Percentiles rank a stretch among this genome's conserved stretches.
phyloP scores from a whole-genome alignment of 2,113 vertebrate species.

The Bothrops jararaca region DNA sequence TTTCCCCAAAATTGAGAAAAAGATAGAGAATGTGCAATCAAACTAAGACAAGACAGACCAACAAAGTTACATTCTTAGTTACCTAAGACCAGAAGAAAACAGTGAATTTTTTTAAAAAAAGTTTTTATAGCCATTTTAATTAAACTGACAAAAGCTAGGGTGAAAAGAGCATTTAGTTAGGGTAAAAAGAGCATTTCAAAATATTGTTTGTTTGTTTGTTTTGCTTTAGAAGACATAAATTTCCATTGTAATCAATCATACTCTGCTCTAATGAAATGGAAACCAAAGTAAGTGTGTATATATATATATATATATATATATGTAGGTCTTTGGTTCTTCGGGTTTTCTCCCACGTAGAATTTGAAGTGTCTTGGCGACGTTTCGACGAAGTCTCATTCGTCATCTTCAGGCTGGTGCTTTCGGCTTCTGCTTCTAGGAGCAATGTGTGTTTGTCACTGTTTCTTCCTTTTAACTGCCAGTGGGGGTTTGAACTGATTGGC shows the following conservation, averaged over 20 bases:
- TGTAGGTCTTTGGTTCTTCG: too few relatives aligned
- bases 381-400: too few relatives aligned
- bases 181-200: background rate
- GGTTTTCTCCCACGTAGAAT: too few relatives aligned
- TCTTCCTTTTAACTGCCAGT: too few relatives aligned
- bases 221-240: background rate
- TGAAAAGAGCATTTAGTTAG: background rate
- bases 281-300: background rate
- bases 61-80: background rate
- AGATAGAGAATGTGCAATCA: background rate
- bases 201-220: background rate
- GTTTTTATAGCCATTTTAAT: background rate
- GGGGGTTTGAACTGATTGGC: too few relatives aligned
- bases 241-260: background rate
- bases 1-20: background rate
- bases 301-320: too few relatives aligned
- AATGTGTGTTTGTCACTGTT: too few relatives aligned
- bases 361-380: too few relatives aligned
- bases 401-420: too few relatives aligned
- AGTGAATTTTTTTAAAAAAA: background rate
- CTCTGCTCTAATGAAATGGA: background rate
- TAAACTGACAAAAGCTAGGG: background rate
- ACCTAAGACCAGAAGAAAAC: background rate
- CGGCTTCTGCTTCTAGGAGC: too few relatives aligned
- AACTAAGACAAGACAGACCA: background rate